phyloP scores from a whole-genome alignment of 1,140 invertebrate genomes.

The Tetramorium simillimum region DNA sequence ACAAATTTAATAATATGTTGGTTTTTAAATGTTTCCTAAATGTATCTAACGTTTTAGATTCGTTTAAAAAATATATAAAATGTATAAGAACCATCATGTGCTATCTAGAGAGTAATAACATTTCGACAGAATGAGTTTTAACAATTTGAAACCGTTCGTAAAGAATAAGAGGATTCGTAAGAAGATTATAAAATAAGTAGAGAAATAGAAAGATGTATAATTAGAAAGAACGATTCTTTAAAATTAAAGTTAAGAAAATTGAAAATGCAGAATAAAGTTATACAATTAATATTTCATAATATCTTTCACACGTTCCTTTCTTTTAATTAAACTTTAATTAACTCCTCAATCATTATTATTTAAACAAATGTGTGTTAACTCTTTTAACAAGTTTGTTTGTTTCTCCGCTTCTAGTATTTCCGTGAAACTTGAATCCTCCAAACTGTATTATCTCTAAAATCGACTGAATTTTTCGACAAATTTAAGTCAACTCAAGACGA shows the following conservation, averaged over 20 bases:
- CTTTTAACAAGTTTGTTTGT: neutral
- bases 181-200: neutral
- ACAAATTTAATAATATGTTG: neutral
- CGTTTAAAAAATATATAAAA: no score
- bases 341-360: neutral
- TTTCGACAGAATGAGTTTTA: neutral
- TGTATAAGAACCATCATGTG: no score
- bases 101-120: neutral
- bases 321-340: neutral
- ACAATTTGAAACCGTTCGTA: neutral
- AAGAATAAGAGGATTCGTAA: neutral
- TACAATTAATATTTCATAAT: neutral
- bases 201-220: neutral
- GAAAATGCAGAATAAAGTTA: neutral
- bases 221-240: neutral
- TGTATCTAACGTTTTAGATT: no score
- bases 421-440: neutral
- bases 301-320: neutral
- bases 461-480: constrained; percentile 38
- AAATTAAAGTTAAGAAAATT: neutral
- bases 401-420: neutral
- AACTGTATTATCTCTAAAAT: constrained; percentile 21
- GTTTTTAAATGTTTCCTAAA: no score
- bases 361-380: neutral
- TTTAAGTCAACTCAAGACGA: constrained; percentile 15